Evolutionary conservation across 2,797 vertebrate genomes (phyloP), one percentile per base, ranked within the genome.

Genomic region (Clamator glandarius): DNA sequence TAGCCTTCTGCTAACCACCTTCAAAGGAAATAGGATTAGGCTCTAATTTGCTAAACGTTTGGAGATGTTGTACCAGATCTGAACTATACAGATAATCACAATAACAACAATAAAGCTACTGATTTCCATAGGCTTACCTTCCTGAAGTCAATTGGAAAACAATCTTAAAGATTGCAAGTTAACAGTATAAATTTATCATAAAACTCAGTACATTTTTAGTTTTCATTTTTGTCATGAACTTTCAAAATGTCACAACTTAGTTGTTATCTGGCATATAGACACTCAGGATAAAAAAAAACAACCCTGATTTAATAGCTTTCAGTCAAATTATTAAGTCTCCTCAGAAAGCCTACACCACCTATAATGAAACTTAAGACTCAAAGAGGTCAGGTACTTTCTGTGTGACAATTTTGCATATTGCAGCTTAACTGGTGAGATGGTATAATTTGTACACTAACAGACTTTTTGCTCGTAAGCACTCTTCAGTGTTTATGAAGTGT

Each of bases 1-100:
- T 25, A 89, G 90, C 69, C 50, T 88, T 92, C 67, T 69, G 63
- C 67, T 92, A 76, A 66, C 33, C 54, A 74, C 23, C 64, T 87
- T 91, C 79, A 93, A 94, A 87, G 57, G 46, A 94, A 82, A 84
- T 31, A 93, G 63, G 67, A 95, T 61, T 63, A 87, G 41, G 52
- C n/a, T 94, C 64, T 62, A 84, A 90, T 94, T 89, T 85, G 81
- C 86, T 68, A 90, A 86, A 74, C 26, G 29, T 19, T 63, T 54
- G 41, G 24, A 85, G 26, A 64, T 42, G 16, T 91, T 91, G 41
- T 63, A 58, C 41, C 33, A 54, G 77, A 83, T 73, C 68, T 87
- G 35, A 89, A 55, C 36, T 42, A 8, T 28, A 64, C 23, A 57
- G 33, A 54, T 70, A 61, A 77, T 64, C 64, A 35, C 42, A 70